phyloP scores from a whole-genome alignment of 2,797 vertebrate species.

The Acrossocheilus fasciatus region DNA sequence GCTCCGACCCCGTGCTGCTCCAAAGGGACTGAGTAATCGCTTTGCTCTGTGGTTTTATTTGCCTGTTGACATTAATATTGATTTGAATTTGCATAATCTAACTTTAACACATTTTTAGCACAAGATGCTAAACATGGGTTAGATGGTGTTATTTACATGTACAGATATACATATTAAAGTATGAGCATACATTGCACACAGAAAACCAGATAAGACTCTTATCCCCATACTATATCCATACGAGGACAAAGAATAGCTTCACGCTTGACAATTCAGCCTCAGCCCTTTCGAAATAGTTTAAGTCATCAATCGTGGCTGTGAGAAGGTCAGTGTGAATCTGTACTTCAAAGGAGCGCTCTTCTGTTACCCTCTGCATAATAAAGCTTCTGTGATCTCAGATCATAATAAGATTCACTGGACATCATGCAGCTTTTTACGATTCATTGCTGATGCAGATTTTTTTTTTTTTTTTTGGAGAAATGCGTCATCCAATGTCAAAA shows the following conservation, averaged over 20 bases:
- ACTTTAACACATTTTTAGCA: neutral
- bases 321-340: neutral
- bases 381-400: neutral
- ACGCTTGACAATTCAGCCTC: neutral
- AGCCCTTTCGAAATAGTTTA: neutral
- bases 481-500: neutral
- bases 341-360: neutral
- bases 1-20: too few species aligned
- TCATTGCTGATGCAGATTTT: neutral
- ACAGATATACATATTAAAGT: neutral
- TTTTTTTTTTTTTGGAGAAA: neutral
- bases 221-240: neutral
- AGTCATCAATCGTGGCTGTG: neutral
- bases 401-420: neutral
- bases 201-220: too few species aligned
- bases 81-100: slow-evolving; percentile 1
- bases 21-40: neutral
- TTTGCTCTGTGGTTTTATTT: neutral
- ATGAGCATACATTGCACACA: neutral
- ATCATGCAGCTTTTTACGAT: neutral
- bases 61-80: neutral
- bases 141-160: neutral
- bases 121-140: neutral
- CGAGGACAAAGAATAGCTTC: neutral
- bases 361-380: neutral